Conservation (phyloP, 2,888 invertebrate genomes). For the Gerris lacustris region DNA sequence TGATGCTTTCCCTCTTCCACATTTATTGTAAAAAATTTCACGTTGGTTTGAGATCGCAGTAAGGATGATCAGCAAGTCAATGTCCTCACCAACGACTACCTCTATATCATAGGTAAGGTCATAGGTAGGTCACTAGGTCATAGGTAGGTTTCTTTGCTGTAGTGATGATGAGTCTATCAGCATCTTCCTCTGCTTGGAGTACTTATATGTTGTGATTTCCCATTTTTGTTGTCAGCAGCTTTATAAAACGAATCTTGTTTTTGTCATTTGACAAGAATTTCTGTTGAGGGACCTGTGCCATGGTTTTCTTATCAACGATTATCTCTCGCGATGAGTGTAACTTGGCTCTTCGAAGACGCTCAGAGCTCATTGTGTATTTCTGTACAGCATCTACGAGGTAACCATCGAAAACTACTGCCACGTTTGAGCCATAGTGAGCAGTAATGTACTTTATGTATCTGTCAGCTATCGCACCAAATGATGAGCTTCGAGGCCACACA, state of each 20-base stretch:
- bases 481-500: conserved; percentile 19
- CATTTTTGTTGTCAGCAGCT: too few relatives aligned
- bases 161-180: too few relatives aligned
- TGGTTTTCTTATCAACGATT: conserved; percentile 16
- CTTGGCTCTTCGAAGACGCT: conserved; percentile 13
- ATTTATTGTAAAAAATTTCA: too few relatives aligned
- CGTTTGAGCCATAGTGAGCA: conserved; percentile 14
- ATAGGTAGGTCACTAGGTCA: too few relatives aligned
- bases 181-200: too few relatives aligned
- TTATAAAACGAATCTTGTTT: too few relatives aligned
- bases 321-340: conserved; percentile 10
- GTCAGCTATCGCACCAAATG: conserved; percentile 13
- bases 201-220: too few relatives aligned
- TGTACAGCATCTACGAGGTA: conserved; percentile 6
- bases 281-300: conserved; percentile 7
- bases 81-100: conserved; percentile 13
- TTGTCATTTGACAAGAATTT: too few relatives aligned
- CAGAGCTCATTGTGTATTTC: conserved; percentile 15
- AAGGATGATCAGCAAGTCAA: conserved; percentile 18
- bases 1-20: too few relatives aligned
- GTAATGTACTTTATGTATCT: conserved; percentile 10
- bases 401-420: conserved; percentile 11
- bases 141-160: too few relatives aligned
- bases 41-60: conserved; percentile 14
- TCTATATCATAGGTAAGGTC: too few relatives aligned